Base-by-base conservation (phyloP, 2,113 vertebrate genomes). In the Phocoena phocoena region DNA sequence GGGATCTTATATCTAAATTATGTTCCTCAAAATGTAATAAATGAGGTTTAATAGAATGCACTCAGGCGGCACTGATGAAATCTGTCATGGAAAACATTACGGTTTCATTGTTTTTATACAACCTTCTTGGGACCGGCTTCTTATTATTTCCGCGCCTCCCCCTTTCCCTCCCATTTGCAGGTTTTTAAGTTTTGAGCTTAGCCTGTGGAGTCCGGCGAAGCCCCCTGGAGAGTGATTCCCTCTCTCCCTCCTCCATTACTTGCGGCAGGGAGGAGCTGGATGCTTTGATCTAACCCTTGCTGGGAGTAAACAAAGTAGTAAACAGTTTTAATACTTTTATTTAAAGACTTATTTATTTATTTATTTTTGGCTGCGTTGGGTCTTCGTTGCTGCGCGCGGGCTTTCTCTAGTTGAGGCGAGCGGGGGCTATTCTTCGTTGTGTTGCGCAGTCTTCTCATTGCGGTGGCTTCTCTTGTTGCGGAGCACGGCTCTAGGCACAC, bases 11-110 rank as follows among this genome's bases (percentile, higher is more conserved):
- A 96, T 94, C 90, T 96, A 97, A 97, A 97, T 97, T 88, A 95
- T 84, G 74, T 93, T 95, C 89, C 94, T 97, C 68, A 20, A 90
- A 86, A 97, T 97, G 89, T 97, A 97, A 97, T 98, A 98, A 98
- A 97, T 97, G 97, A 95, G 95, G 67, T 96, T 88, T 98, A 98
- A 96, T 98, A 73, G 97, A 70, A 97, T 33, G 94, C 94, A 76
- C 77, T 93, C 96, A 85, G 91, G 96, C 20, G 1, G 95, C 88
- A 76, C 98, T 96, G 97, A 98, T 98, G 97, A 90, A 97, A 97
- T 95, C 96, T 95, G 94, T 88, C 2, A 0, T 23, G 85, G 96
- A 94, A 97, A 97, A 96, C 76, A 93, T 86, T 88, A 79, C 28
- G 1, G 55, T 97, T 96, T 96, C 94, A 93, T 96, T 98, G 96